phyloP scores from a whole-genome alignment of 2,888 invertebrate species.

The Phymatocera aterrima region DNA sequence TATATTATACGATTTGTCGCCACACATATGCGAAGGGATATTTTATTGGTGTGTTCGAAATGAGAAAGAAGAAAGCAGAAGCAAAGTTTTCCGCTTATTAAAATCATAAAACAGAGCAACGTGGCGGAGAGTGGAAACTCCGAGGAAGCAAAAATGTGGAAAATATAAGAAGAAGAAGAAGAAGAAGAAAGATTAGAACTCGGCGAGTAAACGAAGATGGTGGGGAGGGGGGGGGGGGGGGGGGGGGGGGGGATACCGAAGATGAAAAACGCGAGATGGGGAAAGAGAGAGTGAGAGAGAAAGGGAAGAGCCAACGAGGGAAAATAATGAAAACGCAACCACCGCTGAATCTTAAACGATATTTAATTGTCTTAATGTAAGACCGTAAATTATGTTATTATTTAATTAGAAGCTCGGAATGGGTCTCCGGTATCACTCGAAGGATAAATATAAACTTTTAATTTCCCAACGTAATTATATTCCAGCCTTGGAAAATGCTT shows the following conservation, averaged over 20 bases:
- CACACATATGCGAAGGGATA: not conserved
- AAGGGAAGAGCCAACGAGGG: slow-evolving; percentile 44
- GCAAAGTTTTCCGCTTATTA: slow-evolving; percentile 58
- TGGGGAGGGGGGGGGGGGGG: slow-evolving; percentile 15
- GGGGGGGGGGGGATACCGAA: slow-evolving; percentile 49
- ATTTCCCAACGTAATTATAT: not conserved
- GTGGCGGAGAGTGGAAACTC: slow-evolving; percentile 48
- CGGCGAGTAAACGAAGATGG: slow-evolving; percentile 1
- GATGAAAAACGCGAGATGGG: slow-evolving; percentile 18
- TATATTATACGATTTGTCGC: not conserved
- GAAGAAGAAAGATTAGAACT: slow-evolving; percentile 52
- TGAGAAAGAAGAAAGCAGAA: too few species aligned
- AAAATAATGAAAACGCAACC: slow-evolving; percentile 68
- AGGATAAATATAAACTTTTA: slow-evolving; percentile 26
- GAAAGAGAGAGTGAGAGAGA: slow-evolving; percentile 49
- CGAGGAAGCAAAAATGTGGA: slow-evolving; percentile 7
- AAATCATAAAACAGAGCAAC: slow-evolving; percentile 64
- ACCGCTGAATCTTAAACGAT: slow-evolving; percentile 69
- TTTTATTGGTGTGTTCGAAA: slow-evolving; percentile 20
- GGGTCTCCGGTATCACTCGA: not conserved
- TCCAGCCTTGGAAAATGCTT: not conserved
- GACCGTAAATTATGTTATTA: slow-evolving; percentile 71
- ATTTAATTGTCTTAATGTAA: slow-evolving; percentile 70
- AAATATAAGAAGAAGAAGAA: slow-evolving; percentile 53
- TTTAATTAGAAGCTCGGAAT: slow-evolving; percentile 66